Evolutionary conservation across 2,113 vertebrate genomes (phyloP).

Genomic region (Pionites leucogaster): DNA sequence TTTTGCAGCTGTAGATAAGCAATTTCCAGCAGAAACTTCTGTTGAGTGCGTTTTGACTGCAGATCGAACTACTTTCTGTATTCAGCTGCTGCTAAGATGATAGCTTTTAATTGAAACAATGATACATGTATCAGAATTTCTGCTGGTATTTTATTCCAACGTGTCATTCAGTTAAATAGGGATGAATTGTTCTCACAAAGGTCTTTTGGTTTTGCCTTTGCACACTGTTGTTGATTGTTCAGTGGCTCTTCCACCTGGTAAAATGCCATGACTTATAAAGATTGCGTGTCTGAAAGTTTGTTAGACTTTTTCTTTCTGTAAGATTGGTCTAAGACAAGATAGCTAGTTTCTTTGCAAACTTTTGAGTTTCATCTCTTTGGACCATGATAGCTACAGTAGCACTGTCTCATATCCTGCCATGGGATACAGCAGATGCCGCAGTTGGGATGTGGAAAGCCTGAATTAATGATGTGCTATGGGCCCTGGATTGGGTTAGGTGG

Average conservation of each 20-base stretch:
- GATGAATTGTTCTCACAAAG: neutral
- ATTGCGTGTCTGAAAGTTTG: neutral
- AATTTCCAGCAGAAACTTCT: neutral
- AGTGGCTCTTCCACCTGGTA: neutral
- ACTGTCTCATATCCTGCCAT: accelerated
- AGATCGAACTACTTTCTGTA: neutral
- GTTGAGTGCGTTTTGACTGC: neutral
- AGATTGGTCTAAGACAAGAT: neutral
- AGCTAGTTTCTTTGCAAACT: neutral
- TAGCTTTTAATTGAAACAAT: neutral
- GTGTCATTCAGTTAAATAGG: neutral
- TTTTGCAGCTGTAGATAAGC: neutral
- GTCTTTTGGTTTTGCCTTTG: neutral
- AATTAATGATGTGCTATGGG: neutral
- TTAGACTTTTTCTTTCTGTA: neutral
- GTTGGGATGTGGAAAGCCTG: neutral
- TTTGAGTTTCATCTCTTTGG: neutral
- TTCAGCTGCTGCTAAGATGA: neutral
- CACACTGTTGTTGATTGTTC: neutral
- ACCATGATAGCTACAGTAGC: neutral
- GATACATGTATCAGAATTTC: neutral
- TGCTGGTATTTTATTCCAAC: neutral
- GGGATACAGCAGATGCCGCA: neutral
- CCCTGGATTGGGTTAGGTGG: neutral
- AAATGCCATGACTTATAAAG: neutral